phyloP scores from a whole-genome alignment of 2,797 vertebrate genomes.

The Gymnocypris eckloni region DNA sequence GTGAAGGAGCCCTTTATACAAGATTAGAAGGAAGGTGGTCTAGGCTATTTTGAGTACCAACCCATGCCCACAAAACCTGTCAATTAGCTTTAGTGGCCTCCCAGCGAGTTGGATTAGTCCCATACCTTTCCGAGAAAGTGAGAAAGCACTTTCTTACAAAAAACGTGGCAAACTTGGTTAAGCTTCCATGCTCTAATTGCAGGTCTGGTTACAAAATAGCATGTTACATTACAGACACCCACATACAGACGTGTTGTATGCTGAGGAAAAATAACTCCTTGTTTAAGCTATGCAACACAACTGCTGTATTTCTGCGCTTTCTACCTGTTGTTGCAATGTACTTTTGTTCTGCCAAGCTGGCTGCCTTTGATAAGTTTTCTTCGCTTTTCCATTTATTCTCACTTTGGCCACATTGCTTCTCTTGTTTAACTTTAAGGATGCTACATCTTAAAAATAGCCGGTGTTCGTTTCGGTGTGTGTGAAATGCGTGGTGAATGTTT shows the following conservation, averaged over 20 bases:
- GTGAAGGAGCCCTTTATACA: conserved; percentile 58
- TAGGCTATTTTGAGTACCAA: conserved; percentile 60
- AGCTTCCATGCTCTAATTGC: conserved; percentile 48
- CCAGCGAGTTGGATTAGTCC: conserved; percentile 57
- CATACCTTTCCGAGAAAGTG: conserved; percentile 34
- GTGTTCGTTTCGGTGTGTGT: neutral
- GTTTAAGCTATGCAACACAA: conserved; percentile 19
- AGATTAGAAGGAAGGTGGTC: conserved; percentile 51
- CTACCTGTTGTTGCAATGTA: conserved; percentile 37
- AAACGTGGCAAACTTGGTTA: conserved; percentile 44
- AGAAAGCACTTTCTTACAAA: conserved; percentile 54
- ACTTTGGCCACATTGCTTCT: conserved; percentile 32
- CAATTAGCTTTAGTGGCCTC: conserved; percentile 72
- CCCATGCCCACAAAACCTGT: conserved; percentile 58
- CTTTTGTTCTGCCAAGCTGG: conserved; percentile 40
- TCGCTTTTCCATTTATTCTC: conserved; percentile 15
- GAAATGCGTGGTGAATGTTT: conserved; percentile 38
- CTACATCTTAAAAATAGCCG: conserved; percentile 27
- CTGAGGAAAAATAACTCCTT: conserved; percentile 22
- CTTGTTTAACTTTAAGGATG: neutral
- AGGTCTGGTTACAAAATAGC: conserved; percentile 42
- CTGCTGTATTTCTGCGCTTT: conserved; percentile 6
- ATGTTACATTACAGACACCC: conserved; percentile 40
- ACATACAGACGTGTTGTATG: conserved; percentile 22
- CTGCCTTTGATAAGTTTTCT: conserved; percentile 23